These are phyloP conservation scores for Thalassoma bifasciatum DNA, from an alignment of 2,113 vertebrate species.

Conservation along the genomic window DNA sequence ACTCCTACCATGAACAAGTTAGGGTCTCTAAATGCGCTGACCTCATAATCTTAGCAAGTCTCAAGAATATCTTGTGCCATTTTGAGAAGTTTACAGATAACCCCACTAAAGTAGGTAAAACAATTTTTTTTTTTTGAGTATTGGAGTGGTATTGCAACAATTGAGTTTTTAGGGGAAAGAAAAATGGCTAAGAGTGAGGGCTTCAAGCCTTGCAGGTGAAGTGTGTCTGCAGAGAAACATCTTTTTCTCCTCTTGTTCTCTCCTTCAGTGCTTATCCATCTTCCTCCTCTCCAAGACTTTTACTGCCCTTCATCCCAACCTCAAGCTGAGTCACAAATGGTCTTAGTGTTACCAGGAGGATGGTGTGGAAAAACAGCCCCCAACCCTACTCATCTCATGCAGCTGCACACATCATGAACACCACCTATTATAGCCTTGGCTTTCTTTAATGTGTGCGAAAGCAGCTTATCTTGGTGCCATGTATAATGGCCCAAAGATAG, in stretches of 20 bases:
- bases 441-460: constrained; percentile 50
- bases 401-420: constrained; percentile 1
- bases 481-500: constrained; percentile 66
- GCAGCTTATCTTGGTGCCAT: constrained; percentile 43
- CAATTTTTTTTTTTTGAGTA: too few relatives aligned
- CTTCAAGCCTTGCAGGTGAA: not conserved
- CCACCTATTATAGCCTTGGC: constrained; percentile 28
- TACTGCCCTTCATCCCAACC: constrained; percentile 14
- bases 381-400: constrained; percentile 36
- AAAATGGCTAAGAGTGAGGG: constrained; percentile 9
- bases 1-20: too few relatives aligned
- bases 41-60: too few relatives aligned
- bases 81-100: too few relatives aligned
- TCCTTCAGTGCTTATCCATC: constrained; percentile 37
- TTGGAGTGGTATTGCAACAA: too few relatives aligned
- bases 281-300: constrained; percentile 18
- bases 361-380: constrained; percentile 26
- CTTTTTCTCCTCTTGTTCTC: not conserved
- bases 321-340: constrained; percentile 14
- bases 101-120: too few relatives aligned
- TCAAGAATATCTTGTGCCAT: too few relatives aligned
- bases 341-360: constrained; percentile 22
- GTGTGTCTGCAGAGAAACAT: constrained; percentile 33
- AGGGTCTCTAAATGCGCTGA: too few relatives aligned
- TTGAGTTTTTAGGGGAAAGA: too few relatives aligned